phyloP scores from a whole-genome alignment of 2,888 invertebrate species.

The Oscheius myriophilus region DNA sequence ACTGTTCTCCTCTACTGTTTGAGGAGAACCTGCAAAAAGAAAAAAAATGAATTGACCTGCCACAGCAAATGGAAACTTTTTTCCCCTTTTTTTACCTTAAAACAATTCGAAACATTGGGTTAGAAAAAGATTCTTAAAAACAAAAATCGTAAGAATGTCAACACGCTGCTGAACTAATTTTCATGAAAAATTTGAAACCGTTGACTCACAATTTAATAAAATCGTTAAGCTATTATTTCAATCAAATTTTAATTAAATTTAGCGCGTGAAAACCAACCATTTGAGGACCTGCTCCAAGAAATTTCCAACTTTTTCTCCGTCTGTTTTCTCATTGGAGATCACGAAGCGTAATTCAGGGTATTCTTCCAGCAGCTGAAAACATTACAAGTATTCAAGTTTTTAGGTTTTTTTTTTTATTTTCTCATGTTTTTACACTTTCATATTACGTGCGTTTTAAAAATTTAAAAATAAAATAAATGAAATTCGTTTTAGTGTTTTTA shows the following conservation, averaged over 20 bases:
- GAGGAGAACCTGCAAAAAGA: slow-evolving; percentile 14
- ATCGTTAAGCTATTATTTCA: no score
- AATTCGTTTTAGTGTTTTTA: no score
- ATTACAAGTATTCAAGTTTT: no score
- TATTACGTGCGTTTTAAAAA: no score
- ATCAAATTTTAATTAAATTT: no score
- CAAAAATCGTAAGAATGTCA: no score
- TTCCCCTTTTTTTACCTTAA: not conserved
- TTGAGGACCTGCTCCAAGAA: slow-evolving; percentile 46
- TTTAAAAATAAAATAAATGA: slow-evolving; percentile 1
- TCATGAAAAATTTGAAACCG: no score
- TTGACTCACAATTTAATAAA: no score
- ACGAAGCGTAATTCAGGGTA: slow-evolving; percentile 16
- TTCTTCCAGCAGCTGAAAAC: slow-evolving; percentile 26
- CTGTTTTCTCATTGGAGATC: slow-evolving; percentile 20
- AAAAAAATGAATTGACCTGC: not conserved
- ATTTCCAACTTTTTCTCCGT: slow-evolving; percentile 41
- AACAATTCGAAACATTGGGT: not conserved
- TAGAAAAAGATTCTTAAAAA: no score
- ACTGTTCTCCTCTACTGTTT: slow-evolving; percentile 20
- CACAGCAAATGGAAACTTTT: not conserved
- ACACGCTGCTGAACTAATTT: no score
- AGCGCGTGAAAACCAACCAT: slow-evolving; percentile 38
- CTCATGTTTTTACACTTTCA: not conserved
- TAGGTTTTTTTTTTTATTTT: no score